Percentiles rank a stretch among this genome's conserved stretches.
Evolutionary conservation across 2,797 vertebrate genomes (phyloP).

Genomic region (Menidia menidia): DNA sequence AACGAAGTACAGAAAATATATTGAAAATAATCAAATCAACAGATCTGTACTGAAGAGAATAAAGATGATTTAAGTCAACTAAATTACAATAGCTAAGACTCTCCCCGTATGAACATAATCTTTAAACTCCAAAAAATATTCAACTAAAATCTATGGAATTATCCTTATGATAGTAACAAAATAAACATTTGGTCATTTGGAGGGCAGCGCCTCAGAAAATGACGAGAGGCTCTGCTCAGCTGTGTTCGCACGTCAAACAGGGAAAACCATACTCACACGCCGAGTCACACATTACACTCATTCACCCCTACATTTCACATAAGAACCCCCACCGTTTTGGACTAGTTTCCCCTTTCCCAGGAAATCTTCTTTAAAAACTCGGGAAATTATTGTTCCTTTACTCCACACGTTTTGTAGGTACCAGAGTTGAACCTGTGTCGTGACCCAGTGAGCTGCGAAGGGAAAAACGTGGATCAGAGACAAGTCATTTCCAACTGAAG

Average conservation of each 20-base stretch:
- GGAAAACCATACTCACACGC: slow-evolving; percentile 54
- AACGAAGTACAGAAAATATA: slow-evolving; percentile 94
- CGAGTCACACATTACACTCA: slow-evolving; percentile 41
- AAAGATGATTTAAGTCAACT: slow-evolving; percentile 78
- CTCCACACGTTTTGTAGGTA: background rate
- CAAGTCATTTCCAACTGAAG: slow-evolving; percentile 32
- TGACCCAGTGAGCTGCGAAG: slow-evolving; percentile 6
- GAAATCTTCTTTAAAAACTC: slow-evolving; percentile 26
- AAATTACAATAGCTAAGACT: slow-evolving; percentile 81
- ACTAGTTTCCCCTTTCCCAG: slow-evolving; percentile 20
- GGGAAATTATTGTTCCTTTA: background rate
- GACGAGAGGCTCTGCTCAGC: slow-evolving; percentile 68
- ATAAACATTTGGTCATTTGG: slow-evolving; percentile 87
- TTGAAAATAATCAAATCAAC: slow-evolving; percentile 90
- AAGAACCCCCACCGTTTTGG: slow-evolving; percentile 33
- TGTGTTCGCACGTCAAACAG: slow-evolving; percentile 72
- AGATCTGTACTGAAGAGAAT: slow-evolving; percentile 79
- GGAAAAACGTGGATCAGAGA: slow-evolving; percentile 23
- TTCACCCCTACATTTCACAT: slow-evolving; percentile 21
- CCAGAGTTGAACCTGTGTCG: slow-evolving; percentile 1
- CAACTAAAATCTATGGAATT: slow-evolving; percentile 78
- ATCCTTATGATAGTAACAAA: slow-evolving; percentile 83
- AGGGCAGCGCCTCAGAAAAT: slow-evolving; percentile 72
- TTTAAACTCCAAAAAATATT: slow-evolving; percentile 83
- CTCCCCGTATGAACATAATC: slow-evolving; percentile 80